Evolutionary conservation across 2,113 vertebrate genomes (phyloP), one percentile per base, ranked within the genome.

Genomic region (Charina bottae): DNA sequence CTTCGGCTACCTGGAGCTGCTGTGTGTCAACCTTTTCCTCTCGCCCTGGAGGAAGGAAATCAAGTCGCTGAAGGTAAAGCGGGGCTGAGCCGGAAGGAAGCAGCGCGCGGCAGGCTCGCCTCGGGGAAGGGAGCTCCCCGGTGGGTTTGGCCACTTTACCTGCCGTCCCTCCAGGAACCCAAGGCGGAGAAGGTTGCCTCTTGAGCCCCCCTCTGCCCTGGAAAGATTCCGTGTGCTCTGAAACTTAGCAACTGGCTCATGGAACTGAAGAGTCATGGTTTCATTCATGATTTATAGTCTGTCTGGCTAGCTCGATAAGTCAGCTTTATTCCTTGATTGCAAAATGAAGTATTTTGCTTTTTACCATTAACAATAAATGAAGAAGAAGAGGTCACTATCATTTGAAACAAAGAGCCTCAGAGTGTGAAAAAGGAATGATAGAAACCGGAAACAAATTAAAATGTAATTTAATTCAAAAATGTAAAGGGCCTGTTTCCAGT

Each of bases 1-100:
- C 0, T 92, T 97, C n/a, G 97, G 96, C 90, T 87, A 97, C 62
- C 93, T 97, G 91, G 97, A 98, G 94, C 93, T 97, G 58, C 92
- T 97, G 46, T 97, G 96, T 54, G 49, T 97, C 90, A 96, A 97
- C 92, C 90, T 97, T 9, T 93, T 96, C 21, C 96, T 97, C 26
- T 94, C 87, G 53, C 97, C 97, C 0, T 97, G 97, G 96, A 96
- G 96, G 89, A 97, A 96, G 53, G 97, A 97, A 92, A 97, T 97
- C 92, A 90, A 91, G 90, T 96, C 96, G 2, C 62, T 86, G 12
- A 86, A 89, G 88, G 54, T 90, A 24, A 42, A 42, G 4, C 28
- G 8, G 24, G 23, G 59, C 42, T 42, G 42, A 42, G 42, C 42
- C 42, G 42, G 19, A 1, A 1, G 4, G 23, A 2, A 24, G 23